Conservation (phyloP, 2,888 invertebrate species). For the Hydrotaea cyrtoneurina region DNA sequence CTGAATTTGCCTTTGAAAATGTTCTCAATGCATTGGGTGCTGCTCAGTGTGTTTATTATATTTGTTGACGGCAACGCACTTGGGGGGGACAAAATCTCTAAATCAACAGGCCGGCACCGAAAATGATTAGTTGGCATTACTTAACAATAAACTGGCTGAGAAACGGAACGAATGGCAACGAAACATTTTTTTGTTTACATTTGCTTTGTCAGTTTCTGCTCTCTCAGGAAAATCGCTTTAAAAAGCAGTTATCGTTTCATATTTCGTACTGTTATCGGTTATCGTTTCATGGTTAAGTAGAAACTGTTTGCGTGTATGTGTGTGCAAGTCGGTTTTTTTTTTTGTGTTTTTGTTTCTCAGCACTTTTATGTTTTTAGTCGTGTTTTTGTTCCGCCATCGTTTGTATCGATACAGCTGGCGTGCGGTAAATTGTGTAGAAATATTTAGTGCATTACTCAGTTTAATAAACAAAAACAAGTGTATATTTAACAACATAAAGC, state of each 20-base stretch:
- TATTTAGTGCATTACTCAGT: neutral
- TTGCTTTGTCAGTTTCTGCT: neutral
- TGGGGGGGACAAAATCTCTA: too few species aligned
- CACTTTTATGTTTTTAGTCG: slow-evolving; percentile 58
- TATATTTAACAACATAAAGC: slow-evolving; percentile 19
- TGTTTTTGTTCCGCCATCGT: slow-evolving; percentile 65
- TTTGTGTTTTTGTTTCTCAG: slow-evolving; percentile 1
- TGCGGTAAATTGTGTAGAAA: slow-evolving; percentile 40
- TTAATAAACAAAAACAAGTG: slow-evolving; percentile 15
- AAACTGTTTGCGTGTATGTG: slow-evolving; percentile 2
- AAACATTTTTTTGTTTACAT: slow-evolving; percentile 26
- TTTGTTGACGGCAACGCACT: too few species aligned
- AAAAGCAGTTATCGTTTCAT: neutral
- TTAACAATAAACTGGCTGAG: neutral
- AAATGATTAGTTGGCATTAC: neutral
- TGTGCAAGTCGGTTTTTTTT: slow-evolving; percentile 9
- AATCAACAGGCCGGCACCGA: neutral
- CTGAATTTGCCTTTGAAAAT: too few species aligned
- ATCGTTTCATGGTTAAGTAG: too few species aligned
- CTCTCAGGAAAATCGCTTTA: neutral
- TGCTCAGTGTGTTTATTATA: too few species aligned
- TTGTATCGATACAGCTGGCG: slow-evolving; percentile 20
- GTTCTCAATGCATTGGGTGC: too few species aligned
- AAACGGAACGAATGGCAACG: slow-evolving; percentile 5
- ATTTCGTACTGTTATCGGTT: neutral